These are phyloP conservation scores for Hippotragus niger DNA, from an alignment of 2,113 vertebrate genomes.

Conservation along the genomic window DNA sequence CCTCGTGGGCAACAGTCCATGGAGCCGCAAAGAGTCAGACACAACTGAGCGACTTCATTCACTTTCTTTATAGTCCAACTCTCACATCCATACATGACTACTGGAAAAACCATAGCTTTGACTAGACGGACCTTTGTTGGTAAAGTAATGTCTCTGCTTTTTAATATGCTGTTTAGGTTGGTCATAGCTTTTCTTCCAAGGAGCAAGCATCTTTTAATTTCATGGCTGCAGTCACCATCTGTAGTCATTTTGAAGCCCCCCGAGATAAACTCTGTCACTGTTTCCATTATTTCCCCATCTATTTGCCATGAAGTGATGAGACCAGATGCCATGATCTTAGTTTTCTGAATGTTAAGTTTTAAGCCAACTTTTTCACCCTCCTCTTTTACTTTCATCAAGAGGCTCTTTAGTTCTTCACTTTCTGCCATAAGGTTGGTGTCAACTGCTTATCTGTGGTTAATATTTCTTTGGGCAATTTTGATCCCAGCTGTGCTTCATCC, in stretches of 20 bases:
- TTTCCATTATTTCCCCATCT: background rate
- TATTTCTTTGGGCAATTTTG: background rate
- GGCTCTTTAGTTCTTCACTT: background rate
- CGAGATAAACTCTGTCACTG: background rate
- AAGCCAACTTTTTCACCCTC: background rate
- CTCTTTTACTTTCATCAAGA: background rate
- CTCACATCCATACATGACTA: background rate
- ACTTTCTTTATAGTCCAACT: background rate
- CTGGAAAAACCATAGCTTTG: background rate
- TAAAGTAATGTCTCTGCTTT: background rate
- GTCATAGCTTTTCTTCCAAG: background rate
- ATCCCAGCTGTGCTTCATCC: background rate
- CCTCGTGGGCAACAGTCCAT: too few relatives aligned
- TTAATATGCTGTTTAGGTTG: background rate
- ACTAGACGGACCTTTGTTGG: background rate
- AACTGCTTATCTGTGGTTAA: background rate
- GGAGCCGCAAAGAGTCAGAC: accelerated
- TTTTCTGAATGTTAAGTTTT: background rate
- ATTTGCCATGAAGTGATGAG: background rate
- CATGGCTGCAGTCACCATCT: background rate
- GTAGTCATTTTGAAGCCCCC: background rate
- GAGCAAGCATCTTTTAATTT: background rate
- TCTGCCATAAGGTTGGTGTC: background rate
- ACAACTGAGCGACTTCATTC: too few relatives aligned
- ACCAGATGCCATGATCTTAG: background rate